These are phyloP conservation scores for Chascanopsetta lugubris DNA, from an alignment of 2,113 vertebrate species.

Conservation along the genomic window DNA sequence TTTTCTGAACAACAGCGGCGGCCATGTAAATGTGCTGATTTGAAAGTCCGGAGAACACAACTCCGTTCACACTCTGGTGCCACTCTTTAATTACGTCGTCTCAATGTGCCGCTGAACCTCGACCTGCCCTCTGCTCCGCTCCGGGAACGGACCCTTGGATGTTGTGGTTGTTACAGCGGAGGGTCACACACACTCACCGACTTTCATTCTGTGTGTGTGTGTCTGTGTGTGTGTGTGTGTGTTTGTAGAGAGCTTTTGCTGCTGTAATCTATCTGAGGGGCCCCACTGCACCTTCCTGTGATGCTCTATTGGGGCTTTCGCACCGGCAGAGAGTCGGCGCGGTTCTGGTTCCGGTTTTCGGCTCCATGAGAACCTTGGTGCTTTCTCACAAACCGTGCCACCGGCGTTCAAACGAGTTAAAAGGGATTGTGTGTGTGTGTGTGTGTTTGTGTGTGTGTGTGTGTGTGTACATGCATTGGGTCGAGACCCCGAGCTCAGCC, in stretches of 20 bases:
- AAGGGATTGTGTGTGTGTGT: no score
- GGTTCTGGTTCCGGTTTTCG: no score
- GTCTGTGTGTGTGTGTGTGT: conserved; percentile 4
- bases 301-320: no score
- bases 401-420: no score
- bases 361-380: no score
- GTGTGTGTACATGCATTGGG: no score
- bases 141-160: conserved; percentile 34
- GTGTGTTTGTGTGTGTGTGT: no score
- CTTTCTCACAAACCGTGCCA: no score
- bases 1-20: conserved; percentile 59
- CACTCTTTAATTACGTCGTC: conserved; percentile 64
- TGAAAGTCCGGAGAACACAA: conserved; percentile 68
- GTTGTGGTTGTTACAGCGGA: conserved; percentile 5
- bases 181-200: conserved; percentile 9
- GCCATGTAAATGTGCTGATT: conserved; percentile 72
- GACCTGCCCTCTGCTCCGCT: conserved; percentile 10
- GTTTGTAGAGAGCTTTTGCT: conserved; percentile 4
- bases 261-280: conserved; percentile 32
- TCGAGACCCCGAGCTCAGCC: no score
- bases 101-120: conserved; percentile 53
- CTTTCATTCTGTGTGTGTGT: not conserved
- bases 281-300: conserved; percentile 15
- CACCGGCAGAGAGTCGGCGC: no score
- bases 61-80: conserved; percentile 64